phyloP scores from a whole-genome alignment of 2,888 invertebrate species.

The Helobdella robusta region DNA sequence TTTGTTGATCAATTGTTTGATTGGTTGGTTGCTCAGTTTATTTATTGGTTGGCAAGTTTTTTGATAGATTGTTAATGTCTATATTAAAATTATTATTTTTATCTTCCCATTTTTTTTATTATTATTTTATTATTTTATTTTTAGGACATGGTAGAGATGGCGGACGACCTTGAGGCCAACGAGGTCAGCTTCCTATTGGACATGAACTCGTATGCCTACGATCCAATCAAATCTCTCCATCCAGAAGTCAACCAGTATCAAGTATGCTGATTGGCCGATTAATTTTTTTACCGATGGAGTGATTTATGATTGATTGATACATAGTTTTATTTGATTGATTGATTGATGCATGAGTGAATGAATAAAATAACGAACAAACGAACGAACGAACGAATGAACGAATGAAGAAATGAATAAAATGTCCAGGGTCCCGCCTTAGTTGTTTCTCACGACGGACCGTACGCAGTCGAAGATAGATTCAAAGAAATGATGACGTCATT shows the following conservation, averaged over 20 bases:
- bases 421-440: too few species aligned
- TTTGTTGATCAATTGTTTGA: not conserved
- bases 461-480: too few species aligned
- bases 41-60: not conserved
- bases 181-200: constrained; percentile 41
- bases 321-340: too few species aligned
- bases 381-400: too few species aligned
- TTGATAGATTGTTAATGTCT: not conserved
- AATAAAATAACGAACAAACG: too few species aligned
- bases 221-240: constrained; percentile 31
- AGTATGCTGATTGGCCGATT: constrained; percentile 26
- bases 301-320: not conserved
- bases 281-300: not conserved
- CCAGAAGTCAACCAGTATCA: constrained; percentile 35
- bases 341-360: too few species aligned
- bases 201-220: constrained; percentile 33
- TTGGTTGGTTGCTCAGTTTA: not conserved
- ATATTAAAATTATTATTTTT: not conserved
- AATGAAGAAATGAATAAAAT: too few species aligned
- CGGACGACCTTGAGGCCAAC: constrained; percentile 44
- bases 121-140: constrained; percentile 1
- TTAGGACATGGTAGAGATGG: constrained; percentile 46
- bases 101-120: not conserved
- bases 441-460: too few species aligned
- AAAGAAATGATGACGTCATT: too few species aligned